A percentile compares a stretch with the other conserved stretches of the same genome.
Conservation (phyloP, 2,113 vertebrate species). For the Pollachius pollachius region DNA sequence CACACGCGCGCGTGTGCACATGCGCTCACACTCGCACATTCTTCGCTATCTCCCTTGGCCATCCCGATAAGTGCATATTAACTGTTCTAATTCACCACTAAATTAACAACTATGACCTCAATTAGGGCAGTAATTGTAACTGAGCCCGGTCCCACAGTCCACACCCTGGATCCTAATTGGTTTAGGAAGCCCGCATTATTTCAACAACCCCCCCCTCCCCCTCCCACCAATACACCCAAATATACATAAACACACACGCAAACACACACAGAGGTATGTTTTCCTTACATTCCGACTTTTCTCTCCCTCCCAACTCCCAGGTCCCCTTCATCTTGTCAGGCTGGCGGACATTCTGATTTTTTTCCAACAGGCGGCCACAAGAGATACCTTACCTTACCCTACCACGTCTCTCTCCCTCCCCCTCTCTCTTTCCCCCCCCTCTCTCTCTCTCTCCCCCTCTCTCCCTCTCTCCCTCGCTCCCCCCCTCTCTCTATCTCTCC, state of each 20-base stretch:
- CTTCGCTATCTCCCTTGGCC: slow-evolving; percentile 72
- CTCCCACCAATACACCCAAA: background rate
- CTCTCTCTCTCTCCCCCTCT: background rate
- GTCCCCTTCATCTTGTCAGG: background rate
- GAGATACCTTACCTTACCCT: background rate
- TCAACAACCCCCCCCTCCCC: slow-evolving; percentile 17
- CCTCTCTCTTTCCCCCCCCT: background rate
- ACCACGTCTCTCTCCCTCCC: background rate
- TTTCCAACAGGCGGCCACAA: slow-evolving; percentile 23
- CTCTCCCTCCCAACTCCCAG: too few relatives aligned
- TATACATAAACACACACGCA: too few relatives aligned
- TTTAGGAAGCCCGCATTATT: slow-evolving; percentile 51
- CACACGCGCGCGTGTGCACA: background rate
- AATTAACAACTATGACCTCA: slow-evolving; percentile 81
- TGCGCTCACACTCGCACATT: slow-evolving; percentile 16
- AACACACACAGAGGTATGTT: background rate
- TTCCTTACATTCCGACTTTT: background rate
- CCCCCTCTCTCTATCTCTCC: background rate
- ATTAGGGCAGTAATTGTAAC: slow-evolving; percentile 77
- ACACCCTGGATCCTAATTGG: slow-evolving; percentile 62
- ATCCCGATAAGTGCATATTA: slow-evolving; percentile 77
- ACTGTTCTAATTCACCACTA: slow-evolving; percentile 80
- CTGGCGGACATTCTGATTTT: slow-evolving; percentile 22
- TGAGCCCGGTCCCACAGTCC: slow-evolving; percentile 53
- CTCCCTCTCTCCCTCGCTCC: background rate